Conservation (phyloP, 2,797 vertebrate genomes). For the Danio kyathit region DNA sequence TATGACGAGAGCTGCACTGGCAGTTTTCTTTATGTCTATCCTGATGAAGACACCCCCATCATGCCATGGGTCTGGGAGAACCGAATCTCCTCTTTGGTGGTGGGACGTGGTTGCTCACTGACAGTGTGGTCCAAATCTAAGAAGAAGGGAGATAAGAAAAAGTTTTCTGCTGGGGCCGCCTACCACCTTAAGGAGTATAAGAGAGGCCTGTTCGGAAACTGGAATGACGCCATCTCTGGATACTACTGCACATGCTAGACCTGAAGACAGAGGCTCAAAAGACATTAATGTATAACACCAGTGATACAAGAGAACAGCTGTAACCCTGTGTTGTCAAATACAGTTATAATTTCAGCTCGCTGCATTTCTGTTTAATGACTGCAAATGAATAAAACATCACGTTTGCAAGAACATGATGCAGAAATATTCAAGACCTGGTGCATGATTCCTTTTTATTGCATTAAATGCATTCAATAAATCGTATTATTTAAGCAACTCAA, state of each 20-base stretch:
- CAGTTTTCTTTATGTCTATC: constrained; percentile 38
- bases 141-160: constrained; percentile 67
- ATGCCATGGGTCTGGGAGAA: constrained; percentile 66
- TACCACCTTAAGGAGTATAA: constrained; percentile 76
- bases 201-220: constrained; percentile 69
- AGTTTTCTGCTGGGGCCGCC: constrained; percentile 57
- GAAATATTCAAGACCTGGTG: not conserved
- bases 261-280: constrained; percentile 8
- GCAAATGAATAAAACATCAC: constrained; percentile 15
- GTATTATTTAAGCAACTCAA: not conserved
- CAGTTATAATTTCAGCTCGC: not conserved
- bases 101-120: constrained; percentile 72
- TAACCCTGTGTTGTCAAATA: constrained; percentile 14
- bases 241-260: constrained; percentile 77
- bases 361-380: constrained; percentile 10
- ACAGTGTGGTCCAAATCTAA: constrained; percentile 71
- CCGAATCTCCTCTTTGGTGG: constrained; percentile 76
- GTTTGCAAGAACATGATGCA: too few species aligned
- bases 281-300: constrained; percentile 7
- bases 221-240: constrained; percentile 75
- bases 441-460: not conserved
- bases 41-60: constrained; percentile 69
- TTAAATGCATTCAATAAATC: not conserved
- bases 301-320: constrained; percentile 7
- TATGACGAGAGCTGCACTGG: constrained; percentile 78